Conservation (phyloP, 2,113 vertebrate genomes). For the Lepisosteus oculatus region DNA sequence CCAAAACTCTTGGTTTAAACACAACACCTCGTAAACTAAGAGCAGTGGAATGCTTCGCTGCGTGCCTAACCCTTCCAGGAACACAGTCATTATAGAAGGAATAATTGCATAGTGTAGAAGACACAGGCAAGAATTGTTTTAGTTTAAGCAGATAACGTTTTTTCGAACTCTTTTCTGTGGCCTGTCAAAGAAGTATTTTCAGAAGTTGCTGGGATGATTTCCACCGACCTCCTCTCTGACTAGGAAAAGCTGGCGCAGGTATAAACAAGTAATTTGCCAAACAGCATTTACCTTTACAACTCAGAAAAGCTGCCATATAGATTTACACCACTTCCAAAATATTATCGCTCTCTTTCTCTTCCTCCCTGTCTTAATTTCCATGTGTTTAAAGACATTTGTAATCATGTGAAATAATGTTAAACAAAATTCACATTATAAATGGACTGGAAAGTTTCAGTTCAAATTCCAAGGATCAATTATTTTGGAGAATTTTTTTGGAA, state of each 20-base stretch:
- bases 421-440: too few species aligned
- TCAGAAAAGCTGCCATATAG: too few species aligned
- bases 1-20: slow-evolving; percentile 12
- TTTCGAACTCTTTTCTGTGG: neutral
- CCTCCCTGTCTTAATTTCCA: too few species aligned
- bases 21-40: slow-evolving; percentile 30
- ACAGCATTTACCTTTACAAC: too few species aligned
- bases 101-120: slow-evolving; percentile 14
- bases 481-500: too few species aligned
- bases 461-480: too few species aligned
- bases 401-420: too few species aligned
- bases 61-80: slow-evolving; percentile 23
- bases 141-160: slow-evolving; percentile 2
- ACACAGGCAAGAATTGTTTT: neutral
- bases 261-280: too few species aligned
- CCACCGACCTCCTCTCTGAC: neutral
- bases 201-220: neutral
- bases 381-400: too few species aligned
- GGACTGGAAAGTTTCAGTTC: too few species aligned
- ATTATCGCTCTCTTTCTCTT: too few species aligned
- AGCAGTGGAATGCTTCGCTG: slow-evolving; percentile 19
- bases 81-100: slow-evolving; percentile 21
- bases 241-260: neutral
- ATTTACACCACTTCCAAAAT: too few species aligned
- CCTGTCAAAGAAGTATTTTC: neutral